These are phyloP conservation scores for Drosophila sturtevanti DNA, from an alignment of 1,140 invertebrate genomes.

Conservation along the genomic window DNA sequence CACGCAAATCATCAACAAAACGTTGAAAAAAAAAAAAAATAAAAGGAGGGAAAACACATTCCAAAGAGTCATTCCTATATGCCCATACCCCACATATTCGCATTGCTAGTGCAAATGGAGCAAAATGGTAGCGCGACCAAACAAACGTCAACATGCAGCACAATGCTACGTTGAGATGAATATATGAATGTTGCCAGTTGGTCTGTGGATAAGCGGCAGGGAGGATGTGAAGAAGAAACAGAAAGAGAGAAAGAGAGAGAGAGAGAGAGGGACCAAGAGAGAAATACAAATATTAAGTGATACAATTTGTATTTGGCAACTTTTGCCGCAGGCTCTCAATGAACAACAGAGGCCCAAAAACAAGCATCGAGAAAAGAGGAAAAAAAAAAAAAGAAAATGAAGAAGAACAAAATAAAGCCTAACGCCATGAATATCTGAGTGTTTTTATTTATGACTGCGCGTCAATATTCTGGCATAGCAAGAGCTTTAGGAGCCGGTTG, in stretches of 20 bases:
- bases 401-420: conserved; percentile 26
- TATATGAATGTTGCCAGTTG: background rate
- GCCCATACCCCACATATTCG: background rate
- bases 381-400: conserved; percentile 15
- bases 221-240: background rate
- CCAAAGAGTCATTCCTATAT: conserved; percentile 32
- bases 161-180: background rate
- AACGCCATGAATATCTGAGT: conserved; percentile 78
- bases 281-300: conserved; percentile 63
- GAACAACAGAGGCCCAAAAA: conserved; percentile 39
- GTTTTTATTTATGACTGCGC: conserved; percentile 75
- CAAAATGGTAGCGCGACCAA: conserved; percentile 19
- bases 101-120: conserved; percentile 23
- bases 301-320: conserved; percentile 63
- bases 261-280: background rate
- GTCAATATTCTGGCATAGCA: conserved; percentile 52
- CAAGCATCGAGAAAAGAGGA: no score
- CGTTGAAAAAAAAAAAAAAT: conserved; percentile 19
- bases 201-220: background rate
- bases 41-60: conserved; percentile 24
- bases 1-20: conserved; percentile 63
- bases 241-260: background rate
- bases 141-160: conserved; percentile 42
- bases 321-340: conserved; percentile 69
- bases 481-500: background rate